Conservation (phyloP, 2,888 invertebrate genomes). For the Elaeidobius kamerunicus region DNA sequence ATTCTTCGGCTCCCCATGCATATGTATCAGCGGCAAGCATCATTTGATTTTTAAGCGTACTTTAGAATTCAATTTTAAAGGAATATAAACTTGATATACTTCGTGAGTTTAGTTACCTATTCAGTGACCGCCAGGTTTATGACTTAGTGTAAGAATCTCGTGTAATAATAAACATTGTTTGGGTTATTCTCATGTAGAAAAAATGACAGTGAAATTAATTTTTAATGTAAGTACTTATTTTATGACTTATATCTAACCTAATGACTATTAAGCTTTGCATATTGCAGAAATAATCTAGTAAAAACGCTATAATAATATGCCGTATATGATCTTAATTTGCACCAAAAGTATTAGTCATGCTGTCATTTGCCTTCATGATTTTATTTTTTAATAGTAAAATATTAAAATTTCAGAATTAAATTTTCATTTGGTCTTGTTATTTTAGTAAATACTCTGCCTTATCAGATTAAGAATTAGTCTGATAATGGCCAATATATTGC, state of each 20-base stretch:
- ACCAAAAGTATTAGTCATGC: too few species aligned
- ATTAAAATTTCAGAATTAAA: background rate
- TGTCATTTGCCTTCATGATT: background rate
- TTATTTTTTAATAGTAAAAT: background rate
- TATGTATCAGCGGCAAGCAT: constrained; percentile 7
- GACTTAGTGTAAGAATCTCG: background rate
- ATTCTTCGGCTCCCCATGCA: constrained; percentile 12
- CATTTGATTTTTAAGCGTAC: constrained; percentile 9
- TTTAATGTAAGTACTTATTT: background rate
- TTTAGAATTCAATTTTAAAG: constrained; percentile 3
- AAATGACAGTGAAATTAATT: background rate
- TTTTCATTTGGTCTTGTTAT: too few species aligned
- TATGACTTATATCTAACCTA: background rate
- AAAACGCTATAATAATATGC: too few species aligned
- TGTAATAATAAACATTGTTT: background rate
- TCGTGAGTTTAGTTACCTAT: constrained; percentile 5
- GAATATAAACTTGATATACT: constrained; percentile 12
- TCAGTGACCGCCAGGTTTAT: background rate
- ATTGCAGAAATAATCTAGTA: too few species aligned
- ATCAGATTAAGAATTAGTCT: too few species aligned
- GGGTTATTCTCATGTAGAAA: background rate
- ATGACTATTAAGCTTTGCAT: background rate
- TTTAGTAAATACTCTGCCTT: too few species aligned
- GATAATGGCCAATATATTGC: too few species aligned
- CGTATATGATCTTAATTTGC: too few species aligned